Evolutionary conservation across 2,113 vertebrate species (phyloP), one percentile per base, ranked within the genome.

Genomic region (Oncorhynchus clarkii): DNA sequence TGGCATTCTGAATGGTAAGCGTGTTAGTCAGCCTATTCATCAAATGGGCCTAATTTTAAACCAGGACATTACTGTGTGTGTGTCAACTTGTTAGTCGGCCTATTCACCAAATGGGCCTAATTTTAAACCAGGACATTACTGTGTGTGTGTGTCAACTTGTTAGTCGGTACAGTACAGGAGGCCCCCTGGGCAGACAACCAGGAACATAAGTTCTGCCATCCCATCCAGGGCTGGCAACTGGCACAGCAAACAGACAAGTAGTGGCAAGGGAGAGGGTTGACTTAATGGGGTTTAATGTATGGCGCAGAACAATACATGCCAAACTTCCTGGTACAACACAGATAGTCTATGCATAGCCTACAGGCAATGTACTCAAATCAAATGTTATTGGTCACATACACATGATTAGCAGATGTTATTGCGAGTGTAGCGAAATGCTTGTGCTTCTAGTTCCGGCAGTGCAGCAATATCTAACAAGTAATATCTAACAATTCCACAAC

Each of bases 1-100:
- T 67, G 73, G 54, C 64, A 59, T 80, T 82, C 71, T 84, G 80
- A 85, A 82, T 67, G 82, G 92, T 93, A 90, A 88, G 92, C 88
- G 65, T n/a, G 20, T 22, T 22, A 26, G 45, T 71, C 11, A 7
- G 54, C 54, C 13, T 57, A 75, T 77, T 64, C 51, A 67, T 22
- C 45, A 27, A 66, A 18, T 51, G 68, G 69, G 72, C 45, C 72
- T 69, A 68, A 68, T 73, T 79, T 16, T 29, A 54, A 18, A 54
- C 51, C 51, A 16, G 51, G 51, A 54, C 14, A 62, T 16, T 62
- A n/a, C 73, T 78, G 48, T 20, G 71, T 64, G 67, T 78, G 72
- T 29, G 14, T 39, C 51, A 18, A 54, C 51, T 3, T 2, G 16
- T 54, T 16, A 18, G 16, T 54, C 5, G 14, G 51, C 54, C 13